These are phyloP conservation scores for Phalacrocorax aristotelis DNA, from an alignment of 2,113 vertebrate species.

Conservation along the genomic window DNA sequence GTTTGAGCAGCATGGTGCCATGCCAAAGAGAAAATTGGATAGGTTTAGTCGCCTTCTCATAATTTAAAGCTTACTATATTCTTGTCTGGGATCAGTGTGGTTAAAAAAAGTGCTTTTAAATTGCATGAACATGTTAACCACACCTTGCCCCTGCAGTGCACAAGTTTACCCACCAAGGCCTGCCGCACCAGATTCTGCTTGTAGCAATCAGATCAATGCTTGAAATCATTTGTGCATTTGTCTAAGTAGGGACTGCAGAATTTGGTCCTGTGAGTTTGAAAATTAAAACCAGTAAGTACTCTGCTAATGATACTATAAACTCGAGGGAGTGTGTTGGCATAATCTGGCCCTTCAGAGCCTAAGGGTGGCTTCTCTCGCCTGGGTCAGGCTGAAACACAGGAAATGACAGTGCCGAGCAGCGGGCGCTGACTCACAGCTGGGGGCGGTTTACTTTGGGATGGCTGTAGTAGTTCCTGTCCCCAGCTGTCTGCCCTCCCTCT, in stretches of 20 bases:
- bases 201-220: accelerated
- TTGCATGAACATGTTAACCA: not conserved
- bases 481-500: not conserved
- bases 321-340: not conserved
- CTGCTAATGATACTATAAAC: not conserved
- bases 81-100: not conserved
- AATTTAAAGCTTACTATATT: not conserved
- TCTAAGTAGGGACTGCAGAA: not conserved
- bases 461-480: conserved; percentile 29
- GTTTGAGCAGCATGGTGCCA: not conserved
- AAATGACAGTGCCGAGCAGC: not conserved
- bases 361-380: not conserved
- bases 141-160: not conserved
- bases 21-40: not conserved
- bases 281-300: not conserved
- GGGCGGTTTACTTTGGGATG: not conserved
- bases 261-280: not conserved
- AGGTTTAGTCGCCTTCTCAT: not conserved
- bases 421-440: conserved; percentile 22
- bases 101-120: not conserved
- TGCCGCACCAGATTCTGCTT: not conserved
- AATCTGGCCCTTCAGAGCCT: not conserved
- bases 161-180: not conserved
- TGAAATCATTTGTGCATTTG: not conserved
- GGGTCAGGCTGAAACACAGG: not conserved